Base-by-base conservation (phyloP, 2,797 vertebrate genomes). In the Cossypha dichroa region DNA sequence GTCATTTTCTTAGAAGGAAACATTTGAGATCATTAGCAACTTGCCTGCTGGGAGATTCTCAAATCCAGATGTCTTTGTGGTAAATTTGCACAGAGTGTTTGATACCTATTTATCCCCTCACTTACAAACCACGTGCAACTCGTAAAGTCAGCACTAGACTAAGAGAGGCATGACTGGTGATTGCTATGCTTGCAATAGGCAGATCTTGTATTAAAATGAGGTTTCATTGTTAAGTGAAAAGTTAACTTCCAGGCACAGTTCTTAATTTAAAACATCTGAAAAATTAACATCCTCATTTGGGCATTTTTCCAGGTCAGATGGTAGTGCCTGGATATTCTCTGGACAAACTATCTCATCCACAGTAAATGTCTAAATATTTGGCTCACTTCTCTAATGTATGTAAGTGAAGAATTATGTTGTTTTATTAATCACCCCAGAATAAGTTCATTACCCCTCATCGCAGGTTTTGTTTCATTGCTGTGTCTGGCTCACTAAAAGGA, bases 251-350 rank as follows among this genome's bases (percentile, higher is more conserved):
- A 95, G 72, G 54, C 31, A 66, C 8, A 63, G 48, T 49, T 70
- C 87, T 81, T 95, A 88, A 93, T 90, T 91, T 93, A 91, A 95
- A 93, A 88, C 73, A 85, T 88, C 54, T 94, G 78, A 92, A 94
- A 85, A 92, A 64, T 75, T 87, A 85, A 20, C 21, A 26, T 85
- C 80, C 81, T 34, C 13, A 15, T 80, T 80, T 89, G 46, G 49
- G 33, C 58, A 52, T 70, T 78, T 91, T 91, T 77, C 79, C 76
- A 90, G 58, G 34, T 85, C 68, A 90, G 28, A 85, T 69, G 22
- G 41, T 72, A 72, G 41, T 0, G 9, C 45, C 41, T 85, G 34
- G 31, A 77, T 82, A 13, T 43, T 88, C 40, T 89, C 64, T 54
- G 78, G 31, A 80, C 78, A 64, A 77, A 48, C 41, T 64, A 15